Conservation (phyloP, 2,888 invertebrate species). For the Thalpophila matura region DNA sequence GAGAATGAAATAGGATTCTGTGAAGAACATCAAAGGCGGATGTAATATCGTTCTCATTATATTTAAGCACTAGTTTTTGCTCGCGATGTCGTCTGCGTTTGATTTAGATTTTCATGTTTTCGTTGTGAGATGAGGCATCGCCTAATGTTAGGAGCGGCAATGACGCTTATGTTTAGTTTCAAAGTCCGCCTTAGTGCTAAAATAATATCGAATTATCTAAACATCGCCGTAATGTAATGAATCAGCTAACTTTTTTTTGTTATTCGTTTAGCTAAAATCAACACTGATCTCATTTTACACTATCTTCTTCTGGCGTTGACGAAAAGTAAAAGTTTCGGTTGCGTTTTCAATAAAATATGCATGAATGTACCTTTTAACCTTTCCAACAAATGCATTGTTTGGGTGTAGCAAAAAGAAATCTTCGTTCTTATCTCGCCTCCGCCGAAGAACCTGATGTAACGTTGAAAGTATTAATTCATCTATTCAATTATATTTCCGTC, state of each 20-base stretch:
- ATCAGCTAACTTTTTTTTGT: background rate
- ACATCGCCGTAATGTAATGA: background rate
- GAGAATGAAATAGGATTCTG: constrained; percentile 14
- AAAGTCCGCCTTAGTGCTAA: constrained; percentile 4
- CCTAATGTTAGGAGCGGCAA: background rate
- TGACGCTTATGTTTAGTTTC: constrained; percentile 10
- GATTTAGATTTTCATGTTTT: constrained; percentile 31
- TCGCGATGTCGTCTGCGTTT: constrained; percentile 10
- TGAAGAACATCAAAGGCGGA: constrained; percentile 41
- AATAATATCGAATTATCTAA: constrained; percentile 16
- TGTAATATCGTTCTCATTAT: constrained; percentile 32
- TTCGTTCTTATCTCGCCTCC: constrained; percentile 55
- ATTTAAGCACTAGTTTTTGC: constrained; percentile 35
- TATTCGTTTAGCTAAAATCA: constrained; percentile 16
- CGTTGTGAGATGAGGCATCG: constrained; percentile 8
- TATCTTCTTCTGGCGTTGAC: background rate
- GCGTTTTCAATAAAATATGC: constrained; percentile 28
- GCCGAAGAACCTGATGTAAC: constrained; percentile 44
- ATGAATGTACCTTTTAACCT: constrained; percentile 35
- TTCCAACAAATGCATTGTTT: constrained; percentile 32
- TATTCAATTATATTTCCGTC: constrained; percentile 63
- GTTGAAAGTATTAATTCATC: constrained; percentile 66
- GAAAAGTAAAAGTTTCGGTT: constrained; percentile 29
- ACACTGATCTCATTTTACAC: constrained; percentile 7
- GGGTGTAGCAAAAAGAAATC: constrained; percentile 27